These are phyloP conservation scores for Poecilia velifera DNA, from an alignment of 2,797 vertebrate genomes.

Conservation along the genomic window DNA sequence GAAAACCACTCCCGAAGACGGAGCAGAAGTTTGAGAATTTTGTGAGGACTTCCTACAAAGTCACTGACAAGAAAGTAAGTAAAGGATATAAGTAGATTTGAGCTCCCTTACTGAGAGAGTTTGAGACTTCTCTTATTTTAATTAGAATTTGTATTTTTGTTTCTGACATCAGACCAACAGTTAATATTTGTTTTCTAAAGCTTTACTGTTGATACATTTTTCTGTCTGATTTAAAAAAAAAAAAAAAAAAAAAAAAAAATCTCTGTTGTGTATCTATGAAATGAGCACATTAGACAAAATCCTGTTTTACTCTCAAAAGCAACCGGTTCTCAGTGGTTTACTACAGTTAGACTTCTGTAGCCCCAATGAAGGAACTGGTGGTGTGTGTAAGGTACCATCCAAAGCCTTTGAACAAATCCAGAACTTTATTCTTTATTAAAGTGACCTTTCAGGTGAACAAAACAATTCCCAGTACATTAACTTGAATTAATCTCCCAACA, in stretches of 20 bases:
- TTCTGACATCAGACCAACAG: neutral
- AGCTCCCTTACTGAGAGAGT: neutral
- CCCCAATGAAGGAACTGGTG: slow-evolving; percentile 78
- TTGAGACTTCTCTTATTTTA: slow-evolving; percentile 3
- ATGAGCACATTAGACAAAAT: slow-evolving; percentile 12
- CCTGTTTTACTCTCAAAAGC: slow-evolving; percentile 27
- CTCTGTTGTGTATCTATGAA: neutral
- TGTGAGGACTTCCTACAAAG: slow-evolving; percentile 76
- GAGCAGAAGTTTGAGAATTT: slow-evolving; percentile 86
- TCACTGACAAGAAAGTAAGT: slow-evolving; percentile 83
- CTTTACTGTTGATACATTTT: slow-evolving; percentile 12
- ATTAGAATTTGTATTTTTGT: slow-evolving; percentile 1
- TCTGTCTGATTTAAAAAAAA: slow-evolving; percentile 1
- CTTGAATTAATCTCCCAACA: slow-evolving; percentile 37
- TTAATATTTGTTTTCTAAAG: neutral
- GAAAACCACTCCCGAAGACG: slow-evolving; percentile 80
- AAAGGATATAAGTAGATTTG: neutral
- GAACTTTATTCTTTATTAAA: slow-evolving; percentile 48
- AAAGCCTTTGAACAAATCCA: slow-evolving; percentile 74
- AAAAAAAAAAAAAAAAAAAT: neutral
- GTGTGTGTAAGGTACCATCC: slow-evolving; percentile 79
- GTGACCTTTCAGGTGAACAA: slow-evolving; percentile 51
- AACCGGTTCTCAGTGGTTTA: slow-evolving; percentile 73
- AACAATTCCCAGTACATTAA: slow-evolving; percentile 39
- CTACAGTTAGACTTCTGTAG: slow-evolving; percentile 61